phyloP scores from a whole-genome alignment of 2,888 invertebrate species.

The Cataglyphis altisquamis region DNA sequence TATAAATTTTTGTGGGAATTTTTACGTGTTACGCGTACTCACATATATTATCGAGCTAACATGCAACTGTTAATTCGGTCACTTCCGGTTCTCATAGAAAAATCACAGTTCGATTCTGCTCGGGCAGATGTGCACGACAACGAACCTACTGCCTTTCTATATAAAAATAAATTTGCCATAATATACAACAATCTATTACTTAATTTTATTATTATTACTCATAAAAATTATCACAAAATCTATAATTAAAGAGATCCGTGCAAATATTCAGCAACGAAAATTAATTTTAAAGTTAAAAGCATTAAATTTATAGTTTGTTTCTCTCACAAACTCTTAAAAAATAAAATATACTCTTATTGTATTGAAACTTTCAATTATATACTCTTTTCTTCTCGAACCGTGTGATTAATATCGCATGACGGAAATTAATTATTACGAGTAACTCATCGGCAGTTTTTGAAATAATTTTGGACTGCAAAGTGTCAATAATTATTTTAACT shows the following conservation, averaged over 20 bases:
- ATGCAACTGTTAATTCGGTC: conserved; percentile 34
- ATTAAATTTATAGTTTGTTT: background rate
- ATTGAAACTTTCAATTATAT: background rate
- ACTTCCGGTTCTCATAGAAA: conserved; percentile 43
- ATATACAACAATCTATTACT: background rate
- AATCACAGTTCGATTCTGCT: conserved; percentile 26
- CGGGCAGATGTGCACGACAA: background rate
- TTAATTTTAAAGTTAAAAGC: background rate
- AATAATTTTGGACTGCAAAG: background rate
- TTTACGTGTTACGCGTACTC: conserved; percentile 25
- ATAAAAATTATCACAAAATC: background rate
- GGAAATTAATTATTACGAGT: background rate
- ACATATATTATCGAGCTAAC: conserved; percentile 50
- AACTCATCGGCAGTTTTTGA: background rate
- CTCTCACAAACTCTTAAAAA: background rate
- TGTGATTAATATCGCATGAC: background rate
- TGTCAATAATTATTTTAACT: conserved; percentile 27
- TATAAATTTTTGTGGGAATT: conserved; percentile 56
- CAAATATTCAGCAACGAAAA: background rate
- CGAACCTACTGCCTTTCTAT: background rate
- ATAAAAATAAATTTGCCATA: background rate
- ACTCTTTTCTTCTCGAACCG: background rate
- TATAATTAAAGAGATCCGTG: background rate
- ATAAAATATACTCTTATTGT: background rate
- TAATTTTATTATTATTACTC: no score